Evolutionary conservation across 2,797 vertebrate species (phyloP), one percentile per base, ranked within the genome.

Genomic region (Chrysolophus pictus): DNA sequence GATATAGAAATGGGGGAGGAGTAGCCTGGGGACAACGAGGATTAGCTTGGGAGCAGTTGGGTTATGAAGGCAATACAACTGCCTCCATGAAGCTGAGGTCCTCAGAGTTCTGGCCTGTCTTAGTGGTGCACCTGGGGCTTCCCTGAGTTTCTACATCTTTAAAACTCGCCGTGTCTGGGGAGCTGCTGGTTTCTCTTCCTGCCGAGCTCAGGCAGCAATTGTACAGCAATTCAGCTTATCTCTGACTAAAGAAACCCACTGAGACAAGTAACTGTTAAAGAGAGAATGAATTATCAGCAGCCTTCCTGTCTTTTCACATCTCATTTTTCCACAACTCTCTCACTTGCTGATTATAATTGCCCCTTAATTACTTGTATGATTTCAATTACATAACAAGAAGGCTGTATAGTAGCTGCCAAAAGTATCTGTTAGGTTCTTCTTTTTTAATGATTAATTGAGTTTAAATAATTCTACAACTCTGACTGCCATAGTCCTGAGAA

Each of bases 301-400:
- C 24, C 55, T 73, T 60, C 42, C 18, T 69, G 64, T 55, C 82
- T 87, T 89, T 89, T 44, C 24, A 71, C 44, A 37, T 69, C 70
- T 78, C 41, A 46, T 86, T 91, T 94, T 78, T 68, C 62, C 55
- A 75, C 42, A 86, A 11, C 24, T 72, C 19, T 80, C 62, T 90
- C 77, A 77, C 67, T 84, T 60, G 49, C 46, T 88, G 84, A 78
- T 93, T 93, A 73, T 91, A 93, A 93, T 94, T 94, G 56, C 59
- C 42, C 22, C 91, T 84, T 91, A 84, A 88, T 88, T 91, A 81
- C 44, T 81, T 71, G 72, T 78, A 65, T 81, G 69, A 88, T 94
- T 94, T 88, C 81, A 92, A 39, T 90, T 91, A 65, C 62, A 41
- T 53, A 93, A 71, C 77, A 91, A 80, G 51, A 69, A 92, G 65